phyloP scores from a whole-genome alignment of 2,797 vertebrate genomes.

The Ctenochaetus hawaiiensis region DNA sequence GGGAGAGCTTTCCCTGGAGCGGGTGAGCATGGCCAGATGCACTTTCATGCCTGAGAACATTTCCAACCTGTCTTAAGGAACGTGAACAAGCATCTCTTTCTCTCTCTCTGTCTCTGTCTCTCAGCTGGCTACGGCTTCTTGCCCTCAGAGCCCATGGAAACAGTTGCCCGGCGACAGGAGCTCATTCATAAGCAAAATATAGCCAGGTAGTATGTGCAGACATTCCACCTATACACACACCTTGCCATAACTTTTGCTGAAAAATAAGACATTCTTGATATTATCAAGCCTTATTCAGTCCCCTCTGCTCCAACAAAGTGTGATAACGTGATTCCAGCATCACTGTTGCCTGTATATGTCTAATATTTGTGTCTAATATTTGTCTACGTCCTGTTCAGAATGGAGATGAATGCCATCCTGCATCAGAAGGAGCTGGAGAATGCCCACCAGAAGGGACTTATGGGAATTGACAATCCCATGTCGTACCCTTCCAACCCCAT shows the following conservation, averaged over 20 bases:
- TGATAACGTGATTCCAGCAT: slow-evolving; percentile 5
- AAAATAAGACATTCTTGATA: not conserved
- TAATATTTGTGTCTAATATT: slow-evolving; percentile 14
- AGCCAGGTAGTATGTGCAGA: slow-evolving; percentile 87
- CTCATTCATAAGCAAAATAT: slow-evolving; percentile 95
- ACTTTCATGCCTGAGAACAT: slow-evolving; percentile 2
- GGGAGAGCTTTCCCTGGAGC: slow-evolving; percentile 87
- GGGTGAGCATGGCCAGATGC: slow-evolving; percentile 73
- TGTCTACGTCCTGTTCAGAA: slow-evolving; percentile 76
- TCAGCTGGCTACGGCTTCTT: slow-evolving; percentile 90
- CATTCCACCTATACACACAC: slow-evolving; percentile 14
- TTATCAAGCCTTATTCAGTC: slow-evolving; percentile 3
- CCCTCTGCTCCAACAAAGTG: not conserved
- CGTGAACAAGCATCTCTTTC: not conserved
- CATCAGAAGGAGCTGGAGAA: slow-evolving; percentile 96
- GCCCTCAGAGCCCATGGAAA: slow-evolving; percentile 93
- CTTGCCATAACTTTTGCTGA: slow-evolving; percentile 9
- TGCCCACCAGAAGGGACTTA: slow-evolving; percentile 90
- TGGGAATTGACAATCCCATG: slow-evolving; percentile 88
- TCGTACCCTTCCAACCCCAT: slow-evolving; percentile 87
- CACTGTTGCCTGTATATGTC: not conserved
- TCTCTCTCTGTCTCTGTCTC: slow-evolving; percentile 12
- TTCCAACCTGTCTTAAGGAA: not conserved
- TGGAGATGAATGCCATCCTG: slow-evolving; percentile 97
- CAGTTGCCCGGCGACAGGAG: slow-evolving; percentile 93